Base-by-base conservation (phyloP, 2,113 vertebrate genomes). In the Charadrius vociferus region DNA sequence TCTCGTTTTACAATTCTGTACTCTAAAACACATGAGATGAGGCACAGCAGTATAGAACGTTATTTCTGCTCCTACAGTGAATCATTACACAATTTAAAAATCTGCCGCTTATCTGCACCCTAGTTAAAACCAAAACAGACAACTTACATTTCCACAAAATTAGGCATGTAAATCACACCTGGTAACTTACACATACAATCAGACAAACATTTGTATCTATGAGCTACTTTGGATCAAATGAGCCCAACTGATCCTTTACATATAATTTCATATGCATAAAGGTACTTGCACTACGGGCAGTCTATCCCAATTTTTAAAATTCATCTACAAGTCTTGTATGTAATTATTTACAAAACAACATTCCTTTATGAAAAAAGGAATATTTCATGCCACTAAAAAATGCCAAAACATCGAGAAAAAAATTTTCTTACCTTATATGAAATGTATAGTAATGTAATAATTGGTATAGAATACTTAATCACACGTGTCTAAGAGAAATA, bases 391-490 rank as follows among this genome's bases (percentile, higher is more conserved):
- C 89, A 52, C 10, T 62, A 65, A 81, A 78, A 66, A 72, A 47
- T 45, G 17, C 4, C 32, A 91, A 70, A 81, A 68, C 3, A 52
- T 15, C 13, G 32, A 50, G 17, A 62, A 9, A 45, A 52, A 79
- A 85, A 78, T 8, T 0, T 23, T 59, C 98, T 98, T 99, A 99
- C 99, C 99, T 99, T 99, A 90, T 98, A 99, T 97, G 98, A 98
- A 88, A 99, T 98, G 93, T 98, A 99, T 13, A 98, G 94, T 43
- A 99, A 97, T 47, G 98, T 96, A 73, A 98, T 88, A 61, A 99
- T 56, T 21, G 99, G 98, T 88, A 99, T 19, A 14, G 95, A 98
- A 84, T 98, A 99, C 88, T 98, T 98, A 89, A 99, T 95, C 66
- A 99, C 70, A 94, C 93, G 98, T 32, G 98, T 96, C 99, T 99